These are phyloP conservation scores for Melanaphis sacchari DNA, from an alignment of 1,140 invertebrate species.

Conservation along the genomic window DNA sequence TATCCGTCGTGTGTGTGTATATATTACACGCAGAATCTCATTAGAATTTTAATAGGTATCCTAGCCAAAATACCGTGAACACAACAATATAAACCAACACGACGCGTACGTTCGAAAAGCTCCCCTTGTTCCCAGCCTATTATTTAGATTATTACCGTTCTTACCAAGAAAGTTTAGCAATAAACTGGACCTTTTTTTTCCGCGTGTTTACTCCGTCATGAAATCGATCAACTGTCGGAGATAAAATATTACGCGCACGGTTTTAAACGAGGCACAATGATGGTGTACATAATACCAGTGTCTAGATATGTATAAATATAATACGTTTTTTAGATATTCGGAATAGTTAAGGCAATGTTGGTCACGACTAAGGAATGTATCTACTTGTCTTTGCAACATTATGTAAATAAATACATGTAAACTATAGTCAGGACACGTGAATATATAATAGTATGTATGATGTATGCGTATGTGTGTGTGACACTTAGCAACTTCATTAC, in stretches of 20 bases:
- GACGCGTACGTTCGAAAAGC: background rate
- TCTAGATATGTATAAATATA: background rate
- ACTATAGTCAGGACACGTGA: background rate
- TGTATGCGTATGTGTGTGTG: background rate
- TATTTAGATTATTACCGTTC: slow-evolving; percentile 24
- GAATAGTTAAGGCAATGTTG: slow-evolving; percentile 45
- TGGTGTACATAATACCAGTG: background rate
- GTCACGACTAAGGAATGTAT: slow-evolving; percentile 44
- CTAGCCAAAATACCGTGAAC: slow-evolving; percentile 46
- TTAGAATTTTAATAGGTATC: slow-evolving; percentile 55
- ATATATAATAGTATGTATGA: background rate
- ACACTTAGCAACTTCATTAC: slow-evolving; percentile 41
- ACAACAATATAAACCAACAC: background rate
- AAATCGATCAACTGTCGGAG: slow-evolving; percentile 47
- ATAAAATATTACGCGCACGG: slow-evolving; percentile 2
- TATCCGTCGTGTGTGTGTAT: background rate
- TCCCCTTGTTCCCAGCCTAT: background rate
- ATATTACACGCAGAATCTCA: slow-evolving; percentile 10
- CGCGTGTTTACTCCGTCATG: background rate
- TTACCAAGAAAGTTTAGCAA: background rate
- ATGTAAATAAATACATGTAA: slow-evolving; percentile 20
- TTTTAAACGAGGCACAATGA: background rate
- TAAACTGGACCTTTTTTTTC: background rate
- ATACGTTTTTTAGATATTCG: background rate
- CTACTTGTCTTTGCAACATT: background rate